Percentiles rank a stretch among this genome's conserved stretches.
phyloP scores from a whole-genome alignment of 1,140 invertebrate genomes.

The Cydia amplana region DNA sequence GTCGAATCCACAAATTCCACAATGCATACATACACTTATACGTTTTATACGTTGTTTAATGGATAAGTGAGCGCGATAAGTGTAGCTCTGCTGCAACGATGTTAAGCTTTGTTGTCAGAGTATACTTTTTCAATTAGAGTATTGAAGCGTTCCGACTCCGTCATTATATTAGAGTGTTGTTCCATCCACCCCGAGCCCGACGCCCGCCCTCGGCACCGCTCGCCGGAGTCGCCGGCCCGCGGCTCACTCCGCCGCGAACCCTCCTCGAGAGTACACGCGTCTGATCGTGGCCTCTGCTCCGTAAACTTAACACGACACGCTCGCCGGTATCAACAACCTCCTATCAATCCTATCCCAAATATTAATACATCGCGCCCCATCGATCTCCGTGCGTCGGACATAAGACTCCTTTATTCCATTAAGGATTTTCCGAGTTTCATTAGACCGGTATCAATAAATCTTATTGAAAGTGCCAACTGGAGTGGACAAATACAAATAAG shows the following conservation, averaged over 20 bases:
- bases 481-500: conserved; percentile 57
- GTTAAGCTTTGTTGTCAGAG: conserved; percentile 57
- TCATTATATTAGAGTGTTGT: conserved; percentile 79
- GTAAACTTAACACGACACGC: conserved; percentile 71
- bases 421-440: conserved; percentile 17
- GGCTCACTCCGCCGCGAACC: conserved; percentile 65
- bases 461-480: conserved; percentile 59
- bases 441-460: conserved; percentile 25
- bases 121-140: conserved; percentile 78
- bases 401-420: not conserved
- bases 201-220: conserved; percentile 48
- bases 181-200: conserved; percentile 61
- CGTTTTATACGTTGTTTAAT: not conserved
- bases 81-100: conserved; percentile 51
- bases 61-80: no score
- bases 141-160: conserved; percentile 77
- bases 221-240: conserved; percentile 45
- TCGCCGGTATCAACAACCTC: conserved; percentile 33
- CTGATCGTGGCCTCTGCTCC: conserved; percentile 32
- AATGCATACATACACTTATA: not conserved
- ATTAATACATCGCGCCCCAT: conserved; percentile 35
- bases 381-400: not conserved
- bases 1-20: not conserved
- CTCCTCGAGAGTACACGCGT: conserved; percentile 48
- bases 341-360: not conserved